phyloP scores from a whole-genome alignment of 1,140 invertebrate genomes.

The Cyclargus thomasi region DNA sequence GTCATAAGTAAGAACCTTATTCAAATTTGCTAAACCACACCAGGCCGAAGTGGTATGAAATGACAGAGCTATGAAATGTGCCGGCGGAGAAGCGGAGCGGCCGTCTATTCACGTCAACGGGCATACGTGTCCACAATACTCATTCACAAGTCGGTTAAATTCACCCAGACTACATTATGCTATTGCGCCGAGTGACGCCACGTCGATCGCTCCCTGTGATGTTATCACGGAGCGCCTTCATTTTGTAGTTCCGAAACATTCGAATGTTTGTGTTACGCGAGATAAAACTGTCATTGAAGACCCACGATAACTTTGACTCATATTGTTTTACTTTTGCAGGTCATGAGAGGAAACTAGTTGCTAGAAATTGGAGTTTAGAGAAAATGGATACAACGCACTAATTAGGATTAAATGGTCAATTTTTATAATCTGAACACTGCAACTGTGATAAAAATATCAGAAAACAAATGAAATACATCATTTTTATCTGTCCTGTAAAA shows the following conservation, averaged over 20 bases:
- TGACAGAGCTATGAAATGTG: slow-evolving; percentile 30
- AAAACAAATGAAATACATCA: neutral
- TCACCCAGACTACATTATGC: slow-evolving; percentile 43
- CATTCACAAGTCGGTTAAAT: slow-evolving; percentile 39
- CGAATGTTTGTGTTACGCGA: neutral
- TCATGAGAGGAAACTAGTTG: no score
- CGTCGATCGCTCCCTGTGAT: slow-evolving; percentile 10
- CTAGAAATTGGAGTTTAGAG: no score
- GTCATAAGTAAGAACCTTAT: neutral
- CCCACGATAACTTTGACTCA: neutral
- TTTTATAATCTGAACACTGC: neutral
- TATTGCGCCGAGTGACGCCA: neutral
- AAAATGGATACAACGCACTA: no score
- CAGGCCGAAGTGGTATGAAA: slow-evolving; percentile 7
- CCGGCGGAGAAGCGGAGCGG: slow-evolving; percentile 23
- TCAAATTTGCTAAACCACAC: neutral
- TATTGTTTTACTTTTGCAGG: no score
- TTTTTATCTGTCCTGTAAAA: slow-evolving; percentile 9
- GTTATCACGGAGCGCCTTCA: neutral
- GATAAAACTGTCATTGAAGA: neutral
- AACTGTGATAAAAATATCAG: neutral
- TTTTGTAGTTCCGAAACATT: neutral
- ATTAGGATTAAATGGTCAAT: no score
- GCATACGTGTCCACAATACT: slow-evolving; percentile 48
- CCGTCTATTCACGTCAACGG: slow-evolving; percentile 36